These are phyloP conservation scores for Pimpla rufipes DNA, from an alignment of 2,888 invertebrate genomes.

Conservation along the genomic window DNA sequence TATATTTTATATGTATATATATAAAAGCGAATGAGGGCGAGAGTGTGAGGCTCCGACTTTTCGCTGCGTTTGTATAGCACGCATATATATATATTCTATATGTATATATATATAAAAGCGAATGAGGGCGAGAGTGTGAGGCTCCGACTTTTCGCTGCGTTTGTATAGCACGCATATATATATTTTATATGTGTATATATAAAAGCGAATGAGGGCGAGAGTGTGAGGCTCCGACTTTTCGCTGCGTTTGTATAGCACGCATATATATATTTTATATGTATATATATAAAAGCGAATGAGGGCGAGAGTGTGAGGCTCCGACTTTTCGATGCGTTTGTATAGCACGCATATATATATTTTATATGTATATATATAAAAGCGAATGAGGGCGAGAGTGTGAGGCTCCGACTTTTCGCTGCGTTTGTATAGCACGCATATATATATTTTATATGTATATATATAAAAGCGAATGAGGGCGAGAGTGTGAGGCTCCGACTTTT, in stretches of 20 bases:
- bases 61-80: constrained; percentile 41
- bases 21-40: background rate
- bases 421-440: constrained; percentile 21
- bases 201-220: background rate
- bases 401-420: constrained; percentile 43
- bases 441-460: background rate
- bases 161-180: constrained; percentile 9
- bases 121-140: background rate
- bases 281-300: background rate
- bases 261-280: constrained; percentile 1
- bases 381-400: background rate
- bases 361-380: background rate
- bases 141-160: constrained; percentile 49
- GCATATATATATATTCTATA: background rate
- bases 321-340: constrained; percentile 47
- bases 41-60: background rate
- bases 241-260: constrained; percentile 35
- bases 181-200: background rate
- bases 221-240: constrained; percentile 18
- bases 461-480: background rate
- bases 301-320: background rate
- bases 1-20: background rate
- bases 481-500: background rate
- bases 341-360: background rate
- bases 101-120: background rate